A percentile compares a stretch with the other conserved stretches of the same genome.
These are phyloP conservation scores for Sphenopsis melanotis DNA, from an alignment of 2,797 vertebrate species.

Conservation along the genomic window DNA sequence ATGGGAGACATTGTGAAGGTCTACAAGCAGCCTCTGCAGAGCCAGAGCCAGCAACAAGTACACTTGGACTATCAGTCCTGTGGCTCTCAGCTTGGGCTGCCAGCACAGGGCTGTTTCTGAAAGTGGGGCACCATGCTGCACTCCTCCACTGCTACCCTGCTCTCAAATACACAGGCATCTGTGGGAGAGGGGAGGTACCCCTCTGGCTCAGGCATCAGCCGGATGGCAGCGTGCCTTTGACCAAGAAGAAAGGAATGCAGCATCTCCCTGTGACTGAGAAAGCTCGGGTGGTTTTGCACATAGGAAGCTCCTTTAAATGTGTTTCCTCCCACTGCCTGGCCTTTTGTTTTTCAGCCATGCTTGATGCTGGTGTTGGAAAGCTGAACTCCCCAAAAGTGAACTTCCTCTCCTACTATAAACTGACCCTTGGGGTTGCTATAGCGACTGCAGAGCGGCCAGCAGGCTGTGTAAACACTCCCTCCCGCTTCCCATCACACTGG, in stretches of 20 bases:
- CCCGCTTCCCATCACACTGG: background rate
- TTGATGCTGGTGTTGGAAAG: conserved; percentile 55
- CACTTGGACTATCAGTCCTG: fast-evolving
- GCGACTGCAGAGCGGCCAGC: conserved; percentile 46
- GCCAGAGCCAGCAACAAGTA: fast-evolving
- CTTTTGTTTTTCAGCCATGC: conserved; percentile 69
- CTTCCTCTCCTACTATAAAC: conserved; percentile 74
- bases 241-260: background rate
- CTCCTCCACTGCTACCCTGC: background rate
- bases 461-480: conserved; percentile 64
- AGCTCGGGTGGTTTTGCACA: conserved; percentile 9
- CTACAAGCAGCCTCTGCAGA: background rate
- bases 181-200: background rate
- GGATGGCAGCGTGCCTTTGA: background rate
- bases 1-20: background rate
- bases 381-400: conserved; percentile 66
- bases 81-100: background rate
- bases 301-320: conserved; percentile 62
- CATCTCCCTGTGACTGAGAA: background rate
- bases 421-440: conserved; percentile 72
- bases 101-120: background rate
- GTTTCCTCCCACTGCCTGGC: conserved; percentile 62
- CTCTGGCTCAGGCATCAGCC: background rate
- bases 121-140: fast-evolving
- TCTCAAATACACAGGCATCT: background rate